A percentile compares a stretch with the other conserved stretches of the same genome.
Conservation (phyloP, 2,113 vertebrate species). For the Tragelaphus buxtoni region DNA sequence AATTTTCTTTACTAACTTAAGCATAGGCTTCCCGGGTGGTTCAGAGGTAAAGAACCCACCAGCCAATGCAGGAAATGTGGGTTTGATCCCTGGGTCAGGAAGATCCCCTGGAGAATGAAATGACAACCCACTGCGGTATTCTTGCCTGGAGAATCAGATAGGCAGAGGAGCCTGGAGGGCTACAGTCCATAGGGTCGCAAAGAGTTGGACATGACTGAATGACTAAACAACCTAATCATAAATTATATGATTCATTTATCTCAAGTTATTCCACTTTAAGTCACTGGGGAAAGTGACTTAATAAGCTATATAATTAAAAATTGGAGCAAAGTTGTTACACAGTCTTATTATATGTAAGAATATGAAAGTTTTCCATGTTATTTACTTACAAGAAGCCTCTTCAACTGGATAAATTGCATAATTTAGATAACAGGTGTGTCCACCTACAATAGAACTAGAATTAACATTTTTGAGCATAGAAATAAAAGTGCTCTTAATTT, state of each 20-base stretch:
- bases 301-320: neutral
- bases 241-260: neutral
- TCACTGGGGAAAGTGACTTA: neutral
- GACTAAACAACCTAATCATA: neutral
- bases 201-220: neutral
- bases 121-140: neutral
- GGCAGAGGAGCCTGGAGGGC: neutral
- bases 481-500: neutral
- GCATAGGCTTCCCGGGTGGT: neutral
- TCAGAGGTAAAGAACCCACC: neutral
- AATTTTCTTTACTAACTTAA: neutral
- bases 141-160: neutral
- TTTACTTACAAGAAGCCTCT: neutral
- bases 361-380: neutral
- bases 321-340: neutral
- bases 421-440: neutral
- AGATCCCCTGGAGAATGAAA: neutral
- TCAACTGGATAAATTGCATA: neutral
- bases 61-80: neutral
- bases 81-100: neutral
- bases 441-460: neutral
- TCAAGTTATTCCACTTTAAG: neutral
- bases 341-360: neutral
- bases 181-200: neutral
- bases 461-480: neutral